Evolutionary conservation across 2,888 invertebrate genomes (phyloP).

Genomic region (Spatulosminthurus flaviceps): DNA sequence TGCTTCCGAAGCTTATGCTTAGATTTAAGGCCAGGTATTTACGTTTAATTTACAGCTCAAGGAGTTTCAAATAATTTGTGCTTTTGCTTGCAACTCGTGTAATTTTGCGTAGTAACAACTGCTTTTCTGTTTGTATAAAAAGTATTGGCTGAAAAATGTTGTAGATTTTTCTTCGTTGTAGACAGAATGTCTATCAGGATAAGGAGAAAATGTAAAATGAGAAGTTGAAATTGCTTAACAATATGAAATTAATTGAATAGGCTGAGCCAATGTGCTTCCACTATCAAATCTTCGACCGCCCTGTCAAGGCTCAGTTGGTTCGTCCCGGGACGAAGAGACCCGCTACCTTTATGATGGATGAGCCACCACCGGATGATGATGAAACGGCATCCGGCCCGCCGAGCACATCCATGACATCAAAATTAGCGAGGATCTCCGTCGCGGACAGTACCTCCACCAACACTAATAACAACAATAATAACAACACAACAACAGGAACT

Average conservation of each 20-base stretch:
- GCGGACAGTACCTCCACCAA: constrained; percentile 29
- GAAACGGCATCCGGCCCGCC: constrained; percentile 60
- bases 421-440: constrained; percentile 59
- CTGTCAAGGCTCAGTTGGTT: constrained; percentile 50
- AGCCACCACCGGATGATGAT: constrained; percentile 61
- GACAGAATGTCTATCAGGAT: too few relatives aligned
- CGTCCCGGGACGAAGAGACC: constrained; percentile 62
- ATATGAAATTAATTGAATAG: constrained; percentile 42
- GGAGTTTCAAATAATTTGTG: too few relatives aligned
- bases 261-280: constrained; percentile 63
- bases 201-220: too few relatives aligned
- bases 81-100: too few relatives aligned
- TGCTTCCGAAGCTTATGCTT: too few relatives aligned
- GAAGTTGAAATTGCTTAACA: too few relatives aligned
- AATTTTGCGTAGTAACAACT: too few relatives aligned
- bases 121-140: too few relatives aligned
- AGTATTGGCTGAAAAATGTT: too few relatives aligned
- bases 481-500: constrained; percentile 10
- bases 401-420: constrained; percentile 51
- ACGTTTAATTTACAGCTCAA: too few relatives aligned
- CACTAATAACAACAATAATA: constrained; percentile 27
- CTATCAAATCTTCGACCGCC: constrained; percentile 63
- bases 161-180: too few relatives aligned
- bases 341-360: constrained; percentile 61
- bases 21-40: too few relatives aligned